phyloP scores from a whole-genome alignment of 2,888 invertebrate genomes.

The Sesia bembeciformis region DNA sequence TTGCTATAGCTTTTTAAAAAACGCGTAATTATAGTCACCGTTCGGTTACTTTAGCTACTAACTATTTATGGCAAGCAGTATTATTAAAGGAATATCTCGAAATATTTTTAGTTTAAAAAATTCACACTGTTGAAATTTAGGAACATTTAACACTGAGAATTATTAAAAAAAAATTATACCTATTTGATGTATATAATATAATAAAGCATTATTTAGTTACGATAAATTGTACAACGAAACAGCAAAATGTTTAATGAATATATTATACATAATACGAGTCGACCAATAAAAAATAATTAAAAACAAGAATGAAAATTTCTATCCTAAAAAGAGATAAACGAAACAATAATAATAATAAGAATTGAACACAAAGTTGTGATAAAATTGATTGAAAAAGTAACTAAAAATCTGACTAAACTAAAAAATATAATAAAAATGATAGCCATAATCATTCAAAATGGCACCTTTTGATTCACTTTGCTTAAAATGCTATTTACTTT shows the following conservation, averaged over 20 bases:
- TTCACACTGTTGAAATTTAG: constrained; percentile 67
- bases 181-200: constrained; percentile 42
- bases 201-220: constrained; percentile 48
- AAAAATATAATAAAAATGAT: constrained; percentile 32
- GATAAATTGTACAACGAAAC: constrained; percentile 45
- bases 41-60: neutral
- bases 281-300: constrained; percentile 13
- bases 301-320: constrained; percentile 10
- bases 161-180: constrained; percentile 54
- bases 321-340: constrained; percentile 32
- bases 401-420: constrained; percentile 50
- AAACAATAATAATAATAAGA: constrained; percentile 32
- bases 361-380: constrained; percentile 60
- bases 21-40: no score
- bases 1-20: no score
- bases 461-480: constrained; percentile 67
- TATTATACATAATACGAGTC: constrained; percentile 16
- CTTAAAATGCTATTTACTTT: constrained; percentile 25
- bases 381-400: constrained; percentile 38
- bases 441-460: constrained; percentile 60
- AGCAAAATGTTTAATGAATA: constrained; percentile 36
- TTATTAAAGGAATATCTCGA: constrained; percentile 28
- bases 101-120: constrained; percentile 40
- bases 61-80: constrained; percentile 63
- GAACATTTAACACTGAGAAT: constrained; percentile 73